Base-by-base conservation (phyloP, 2,888 invertebrate genomes). In the Aporophyla lueneburgensis region DNA sequence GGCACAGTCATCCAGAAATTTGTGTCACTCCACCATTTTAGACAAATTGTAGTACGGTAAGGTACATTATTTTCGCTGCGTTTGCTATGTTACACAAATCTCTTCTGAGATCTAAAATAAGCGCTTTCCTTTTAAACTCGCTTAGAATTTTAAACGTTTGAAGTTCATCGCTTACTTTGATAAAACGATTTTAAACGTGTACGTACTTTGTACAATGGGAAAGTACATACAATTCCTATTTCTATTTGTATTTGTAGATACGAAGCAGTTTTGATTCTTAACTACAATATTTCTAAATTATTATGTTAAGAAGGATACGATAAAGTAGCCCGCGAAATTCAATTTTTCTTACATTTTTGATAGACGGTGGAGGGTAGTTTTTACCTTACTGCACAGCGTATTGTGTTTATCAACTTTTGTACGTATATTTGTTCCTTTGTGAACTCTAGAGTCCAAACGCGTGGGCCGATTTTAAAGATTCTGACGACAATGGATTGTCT, bases 81-180 rank as follows among this genome's bases (percentile, higher is more conserved):
- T 82, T 69, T 65, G 66, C 81, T 53, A 61, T 71, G 74, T 80
- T 53, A 80, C 74, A 81, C 80, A 80, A 71, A 79, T 80, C 85
- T 70, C 68, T 10, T 40, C 49, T 21, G 59, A 68, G 80, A 84
- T 80, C 70, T 62, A 58, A 77, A 61, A 79, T 80, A 81, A 81
- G 33, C 43, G 67, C 27, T 79, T 84, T 80, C 74, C 40, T 84
- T 80, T 74, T 53, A 73, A 80, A 81, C 54, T 84, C 80, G 84
- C 49, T 68, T 84, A 54, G 75, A 84, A 80, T 71, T 84, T 84
- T 74, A 80, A 82, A 84, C 71, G 74, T 80, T 80, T 71, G 68
- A 74, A 84, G 56, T 68, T 71, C 19, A 67, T 84, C 74, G 74
- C 67, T 79, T 56, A 51, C 58, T 80, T 65, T 74, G 84, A 81